Percentiles rank a stretch among this genome's conserved stretches.
Evolutionary conservation across 2,113 vertebrate species (phyloP).

Genomic region (Hippocampus zosterae): DNA sequence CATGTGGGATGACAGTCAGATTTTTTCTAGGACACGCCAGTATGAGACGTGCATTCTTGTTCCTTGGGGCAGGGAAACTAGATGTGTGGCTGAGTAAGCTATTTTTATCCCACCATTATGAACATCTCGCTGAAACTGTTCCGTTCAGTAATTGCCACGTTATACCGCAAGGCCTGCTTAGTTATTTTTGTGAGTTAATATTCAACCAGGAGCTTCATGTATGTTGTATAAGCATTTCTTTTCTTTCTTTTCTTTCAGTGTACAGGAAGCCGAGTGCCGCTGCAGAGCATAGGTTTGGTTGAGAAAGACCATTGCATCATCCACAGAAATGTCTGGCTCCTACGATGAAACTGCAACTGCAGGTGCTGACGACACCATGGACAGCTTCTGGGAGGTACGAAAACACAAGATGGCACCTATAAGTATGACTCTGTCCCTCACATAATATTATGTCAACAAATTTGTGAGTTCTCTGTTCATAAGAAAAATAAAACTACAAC

Average conservation of each 20-base stretch:
- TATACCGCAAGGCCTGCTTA: background rate
- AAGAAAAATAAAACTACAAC: background rate
- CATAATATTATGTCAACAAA: background rate
- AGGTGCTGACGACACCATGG: constrained; percentile 84
- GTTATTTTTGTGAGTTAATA: background rate
- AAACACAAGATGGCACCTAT: background rate
- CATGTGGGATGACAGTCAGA: constrained; percentile 16
- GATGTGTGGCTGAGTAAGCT: constrained; percentile 30
- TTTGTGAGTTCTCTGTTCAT: background rate
- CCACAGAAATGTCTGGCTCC: constrained; percentile 87
- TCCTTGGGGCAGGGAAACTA: constrained; percentile 37
- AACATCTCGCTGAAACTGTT: constrained; percentile 32
- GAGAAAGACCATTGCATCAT: constrained; percentile 57
- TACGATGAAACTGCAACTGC: constrained; percentile 86
- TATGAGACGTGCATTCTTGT: constrained; percentile 37
- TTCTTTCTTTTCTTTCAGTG: constrained; percentile 57
- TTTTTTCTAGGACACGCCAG: constrained; percentile 55
- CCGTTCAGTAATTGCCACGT: constrained; percentile 8
- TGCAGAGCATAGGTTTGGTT: constrained; percentile 64
- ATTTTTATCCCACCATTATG: constrained; percentile 53
- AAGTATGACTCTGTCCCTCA: background rate
- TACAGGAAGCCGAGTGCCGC: constrained; percentile 68
- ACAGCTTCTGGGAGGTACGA: constrained; percentile 98
- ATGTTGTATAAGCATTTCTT: constrained; percentile 16
- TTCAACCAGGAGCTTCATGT: background rate